Conservation (phyloP, 2,797 vertebrate genomes). For the Apodemus agrarius region DNA sequence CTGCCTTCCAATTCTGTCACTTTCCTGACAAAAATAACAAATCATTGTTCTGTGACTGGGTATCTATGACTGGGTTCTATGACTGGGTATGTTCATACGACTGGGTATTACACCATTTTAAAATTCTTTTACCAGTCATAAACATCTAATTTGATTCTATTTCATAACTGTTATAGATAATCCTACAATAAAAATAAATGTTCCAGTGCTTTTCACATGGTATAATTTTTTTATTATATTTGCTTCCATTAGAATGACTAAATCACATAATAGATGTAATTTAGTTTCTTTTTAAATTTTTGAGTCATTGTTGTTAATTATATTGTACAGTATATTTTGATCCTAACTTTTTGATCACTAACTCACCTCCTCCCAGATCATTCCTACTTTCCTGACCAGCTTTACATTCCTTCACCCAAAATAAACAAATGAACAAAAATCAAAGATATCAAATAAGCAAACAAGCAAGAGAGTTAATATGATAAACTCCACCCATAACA, state of each 20-base stretch:
- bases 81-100: not conserved
- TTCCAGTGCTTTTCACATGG: not conserved
- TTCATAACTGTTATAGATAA: not conserved
- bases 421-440: not conserved
- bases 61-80: not conserved
- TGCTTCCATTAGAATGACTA: not conserved
- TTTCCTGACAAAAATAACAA: not conserved
- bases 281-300: not conserved
- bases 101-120: not conserved
- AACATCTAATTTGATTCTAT: not conserved
- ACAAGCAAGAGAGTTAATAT: too few relatives aligned
- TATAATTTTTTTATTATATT: not conserved
- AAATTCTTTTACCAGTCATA: not conserved
- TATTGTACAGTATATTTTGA: not conserved
- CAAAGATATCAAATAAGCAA: too few relatives aligned
- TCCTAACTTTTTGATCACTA: not conserved
- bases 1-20: not conserved
- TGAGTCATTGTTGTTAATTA: not conserved
- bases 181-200: not conserved
- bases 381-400: not conserved
- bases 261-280: not conserved
- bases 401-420: not conserved
- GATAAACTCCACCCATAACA: too few relatives aligned
- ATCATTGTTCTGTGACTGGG: not conserved
- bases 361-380: not conserved